Base-by-base conservation (phyloP, 1,140 invertebrate species). In the Sitodiplosis mosellana region DNA sequence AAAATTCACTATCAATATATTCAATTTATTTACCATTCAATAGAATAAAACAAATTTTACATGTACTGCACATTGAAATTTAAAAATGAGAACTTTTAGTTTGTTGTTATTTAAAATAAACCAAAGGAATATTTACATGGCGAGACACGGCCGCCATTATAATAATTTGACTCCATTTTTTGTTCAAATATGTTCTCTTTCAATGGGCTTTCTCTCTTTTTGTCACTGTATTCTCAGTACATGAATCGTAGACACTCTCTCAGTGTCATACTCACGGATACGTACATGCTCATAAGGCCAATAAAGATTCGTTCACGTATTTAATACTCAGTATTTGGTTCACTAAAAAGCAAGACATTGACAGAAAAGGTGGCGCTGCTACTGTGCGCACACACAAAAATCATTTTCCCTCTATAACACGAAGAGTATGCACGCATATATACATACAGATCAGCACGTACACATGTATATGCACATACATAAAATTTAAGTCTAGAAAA, bases 121-220 rank as follows among this genome's bases (percentile, higher is more conserved):
- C 15, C 36, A 38, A 14, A n/a, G 12, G 36, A 48, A 48, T 48
- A 48, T 48, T 48, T 48, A 48, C 40, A 48, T 41, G 47, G 38
- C 17, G n/a, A 48, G 36, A 48, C 36, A 48, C 47, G 33, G 33
- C 33, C 47, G 47, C 47, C 47, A 48, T 48, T 21, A 48, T 48
- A 27, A 27, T 27, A 42, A 43, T 43, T 42, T 20, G 38, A 48
- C 47, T 48, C 47, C 47, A 48, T 48, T 43, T 48, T n/a, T 47
- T 45, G 4, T 44, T 44, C 19, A 20, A 44, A 18, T n/a, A 20
- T 10, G 20, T 20, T 42, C 20, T 42, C 20, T 17, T 17, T 42
- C 2, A 17, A 3, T n/a, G 10, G 10, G 40, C 20, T 10, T 17
- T 42, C 15, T 10, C 20, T 17, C 15, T 18, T 18, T 42, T 42